Base-by-base conservation (phyloP, 2,113 vertebrate genomes). In the Lophius piscatorius region DNA sequence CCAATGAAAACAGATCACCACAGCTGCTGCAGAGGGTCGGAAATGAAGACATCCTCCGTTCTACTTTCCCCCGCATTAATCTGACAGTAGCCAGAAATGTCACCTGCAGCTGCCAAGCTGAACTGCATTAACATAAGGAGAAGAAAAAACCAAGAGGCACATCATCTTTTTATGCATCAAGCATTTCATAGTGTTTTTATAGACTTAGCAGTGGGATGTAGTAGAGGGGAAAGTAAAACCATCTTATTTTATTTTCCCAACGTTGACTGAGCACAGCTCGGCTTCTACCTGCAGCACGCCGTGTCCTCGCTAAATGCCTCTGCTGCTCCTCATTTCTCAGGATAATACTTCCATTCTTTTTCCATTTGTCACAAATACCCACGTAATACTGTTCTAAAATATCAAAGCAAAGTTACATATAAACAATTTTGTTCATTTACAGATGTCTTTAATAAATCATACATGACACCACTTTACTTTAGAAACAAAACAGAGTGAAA, bases 1-100 rank as follows among this genome's bases (percentile, higher is more conserved):
- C 20, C 61, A 42, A 70, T 83, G 60, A 71, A 75, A 74, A 72
- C 63, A 66, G 40, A 69, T 76, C 62, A 51, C 41, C 22, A 35
- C 22, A 64, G 49, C 36, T 22, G 11, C 35, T 38, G 55, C 54
- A 17, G 21, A 22, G 11, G 20, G 41, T 3, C 14, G 34, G n/a
- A n/a, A n/a, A n/a, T n/a, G n/a, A n/a, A n/a, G n/a, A n/a, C n/a
- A 60, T 55, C n/a, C 45, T 56, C 20, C 13, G 18, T 31, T 21
- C 26, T 14, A 22, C 36, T 65, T 26, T 52, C 23, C 2, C 23
- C 34, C 24, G 46, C 48, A 64, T 58, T 55, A 55, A 39, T 48
- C 42, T 69, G 51, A 59, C 59, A 72, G 42, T 14, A 38, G 41
- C 28, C 63, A 55, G 24, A 63, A 54, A 73, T 65, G 59, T 48